Evolutionary conservation across 2,888 invertebrate species (phyloP), one percentile per base, ranked within the genome.

Genomic region (Apodemia hepburni): DNA sequence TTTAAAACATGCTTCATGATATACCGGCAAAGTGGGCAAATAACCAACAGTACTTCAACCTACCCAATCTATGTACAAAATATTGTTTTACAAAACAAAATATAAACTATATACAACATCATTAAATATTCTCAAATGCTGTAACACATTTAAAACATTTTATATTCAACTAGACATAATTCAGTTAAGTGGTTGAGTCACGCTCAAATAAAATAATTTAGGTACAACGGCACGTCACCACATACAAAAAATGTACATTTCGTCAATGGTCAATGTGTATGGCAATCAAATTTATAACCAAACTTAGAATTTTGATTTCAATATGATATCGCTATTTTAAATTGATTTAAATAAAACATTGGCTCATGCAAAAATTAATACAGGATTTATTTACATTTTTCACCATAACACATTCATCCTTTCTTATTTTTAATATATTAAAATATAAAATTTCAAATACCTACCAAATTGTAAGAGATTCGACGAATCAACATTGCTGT

Each of bases 131-230:
- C 87, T 87, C 88, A 90, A 91, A 91, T 91, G 90, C 85, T 87
- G 85, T 89, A 91, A 91, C 90, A 91, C 90, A 90, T 91, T 86
- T 90, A 91, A 91, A 90, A 86, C 85, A 89, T 90, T 89, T 90
- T 73, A 89, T 86, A 84, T 85, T 90, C 81, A 90, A 90, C 90
- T 89, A 87, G 85, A 81, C 87, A 76, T 86, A 84, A 84, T 81
- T 85, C 82, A 83, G 80, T 82, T 79, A 82, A 76, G 81, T 73
- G 80, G 75, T 70, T 72, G 75, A 67, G 72, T 78, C 80, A 77
- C 68, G 74, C 77, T 77, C 65, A 65, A 72, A 71, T 75, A 76
- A 75, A 81, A 85, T 82, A 82, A 82, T 79, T 78, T 80, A 81
- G 75, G 76, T 74, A 73, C 70, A 68, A 68, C 65, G 65, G 65